Evolutionary conservation across 2,113 vertebrate species (phyloP).

Genomic region (Engraulis encrasicolus): DNA sequence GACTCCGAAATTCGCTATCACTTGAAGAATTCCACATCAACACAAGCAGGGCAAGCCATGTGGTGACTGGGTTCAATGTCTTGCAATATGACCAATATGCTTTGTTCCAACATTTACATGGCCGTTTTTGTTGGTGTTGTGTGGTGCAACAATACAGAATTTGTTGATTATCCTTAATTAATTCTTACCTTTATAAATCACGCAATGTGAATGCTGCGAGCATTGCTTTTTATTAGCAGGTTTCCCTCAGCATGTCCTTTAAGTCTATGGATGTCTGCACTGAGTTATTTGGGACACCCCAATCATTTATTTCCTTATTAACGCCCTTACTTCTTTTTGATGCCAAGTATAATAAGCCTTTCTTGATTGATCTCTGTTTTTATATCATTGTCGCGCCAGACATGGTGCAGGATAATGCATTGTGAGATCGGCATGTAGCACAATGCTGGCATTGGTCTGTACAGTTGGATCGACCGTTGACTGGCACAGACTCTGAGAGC

Average conservation of each 20-base stretch:
- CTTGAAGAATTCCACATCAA: not conserved
- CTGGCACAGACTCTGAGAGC: constrained; percentile 24
- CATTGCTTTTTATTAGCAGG: constrained; percentile 40
- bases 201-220: not conserved
- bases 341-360: constrained; percentile 54
- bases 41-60: not conserved
- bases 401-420: constrained; percentile 39
- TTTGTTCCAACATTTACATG: constrained; percentile 17
- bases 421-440: constrained; percentile 42
- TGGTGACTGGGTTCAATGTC: not conserved
- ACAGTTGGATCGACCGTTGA: constrained; percentile 24
- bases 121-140: constrained; percentile 30
- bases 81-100: not conserved
- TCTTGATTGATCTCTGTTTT: constrained; percentile 52
- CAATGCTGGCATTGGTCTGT: constrained; percentile 35
- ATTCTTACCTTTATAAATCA: constrained; percentile 37
- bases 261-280: constrained; percentile 11
- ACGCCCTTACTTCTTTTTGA: constrained; percentile 36
- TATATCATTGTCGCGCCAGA: constrained; percentile 42
- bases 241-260: constrained; percentile 33
- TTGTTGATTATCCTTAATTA: constrained; percentile 38
- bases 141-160: constrained; percentile 16
- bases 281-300: constrained; percentile 32
- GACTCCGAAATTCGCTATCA: not conserved
- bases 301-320: constrained; percentile 41